These are phyloP conservation scores for Heterotis niloticus DNA, from an alignment of 2,113 vertebrate genomes.

Conservation along the genomic window DNA sequence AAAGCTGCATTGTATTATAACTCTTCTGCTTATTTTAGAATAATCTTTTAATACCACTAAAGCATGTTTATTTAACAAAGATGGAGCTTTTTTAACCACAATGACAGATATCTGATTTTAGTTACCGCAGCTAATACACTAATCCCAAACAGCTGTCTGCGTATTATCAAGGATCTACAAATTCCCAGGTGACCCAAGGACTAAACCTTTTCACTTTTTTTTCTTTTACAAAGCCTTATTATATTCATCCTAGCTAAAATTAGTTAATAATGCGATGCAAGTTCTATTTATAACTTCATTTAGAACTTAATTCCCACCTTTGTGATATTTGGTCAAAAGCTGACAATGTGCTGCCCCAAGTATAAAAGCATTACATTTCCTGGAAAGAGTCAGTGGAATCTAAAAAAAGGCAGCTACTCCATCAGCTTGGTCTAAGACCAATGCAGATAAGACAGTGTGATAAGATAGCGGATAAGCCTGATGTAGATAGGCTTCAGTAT, in stretches of 20 bases:
- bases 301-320: neutral
- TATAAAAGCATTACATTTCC: neutral
- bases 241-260: conserved; percentile 34
- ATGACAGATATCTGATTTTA: conserved; percentile 43
- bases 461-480: too few relatives aligned
- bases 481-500: too few relatives aligned
- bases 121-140: conserved; percentile 52
- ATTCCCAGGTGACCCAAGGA: conserved; percentile 48
- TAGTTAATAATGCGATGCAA: conserved; percentile 8
- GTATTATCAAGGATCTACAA: conserved; percentile 59
- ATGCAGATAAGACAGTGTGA: neutral
- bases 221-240: conserved; percentile 49
- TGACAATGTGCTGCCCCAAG: neutral
- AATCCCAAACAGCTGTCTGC: conserved; percentile 64
- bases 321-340: neutral
- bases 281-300: neutral
- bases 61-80: conserved; percentile 51
- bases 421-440: neutral
- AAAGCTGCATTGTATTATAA: conserved; percentile 24
- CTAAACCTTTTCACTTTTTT: conserved; percentile 51
- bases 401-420: neutral
- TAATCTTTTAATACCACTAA: conserved; percentile 39
- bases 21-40: conserved; percentile 43
- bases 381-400: neutral
- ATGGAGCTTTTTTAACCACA: conserved; percentile 43